Base-by-base conservation (phyloP, 2,113 vertebrate species). In the Hippocampus guttulatus region DNA sequence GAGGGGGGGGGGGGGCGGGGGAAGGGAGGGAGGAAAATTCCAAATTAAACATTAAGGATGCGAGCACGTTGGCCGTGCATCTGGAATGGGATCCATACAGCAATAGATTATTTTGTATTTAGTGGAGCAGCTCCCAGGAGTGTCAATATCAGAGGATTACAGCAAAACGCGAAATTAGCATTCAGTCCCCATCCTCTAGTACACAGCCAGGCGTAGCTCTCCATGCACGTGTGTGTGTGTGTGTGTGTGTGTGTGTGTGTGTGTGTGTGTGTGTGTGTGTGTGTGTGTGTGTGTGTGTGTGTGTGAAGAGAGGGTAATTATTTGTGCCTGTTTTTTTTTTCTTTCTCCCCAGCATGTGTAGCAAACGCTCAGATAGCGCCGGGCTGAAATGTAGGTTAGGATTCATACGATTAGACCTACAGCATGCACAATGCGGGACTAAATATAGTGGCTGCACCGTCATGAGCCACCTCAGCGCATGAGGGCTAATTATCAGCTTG, bases 131-230 rank as follows among this genome's bases (percentile, higher is more conserved):
- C 88, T 93, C 92, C 91, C 92, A 91, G 84, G 90, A 92, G 92
- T 91, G 90, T 91, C 89, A 90, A 91, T 92, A 93, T 93, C 91
- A 92, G 90, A 93, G 90, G 90, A 93, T 92, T 91, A 92, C 88
- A 90, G 90, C 87, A 92, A 92, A 93, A 93, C 90, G 92, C 79
- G 80, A 91, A 93, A 92, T 93, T 93, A 92, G 91, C 89, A 93
- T 93, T 91, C 91, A 92, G 89, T 88, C 90, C 88, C 85, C 87
- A 89, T 91, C 89, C 82, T 86, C 90, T 88, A 33, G 58, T 61
- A 73, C 88, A 88, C 81, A 75, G 85, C 82, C 75, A 87, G 78
- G 78, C 81, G 75, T 76, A 83, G 77, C 84, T 84, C 86, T 84
- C 79, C 87, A 79, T 83, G 77, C 63, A 63, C 76, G 71, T 73